Percentiles rank a stretch among this genome's conserved stretches.
phyloP scores from a whole-genome alignment of 2,888 invertebrate species.

The Prosapia bicincta region DNA sequence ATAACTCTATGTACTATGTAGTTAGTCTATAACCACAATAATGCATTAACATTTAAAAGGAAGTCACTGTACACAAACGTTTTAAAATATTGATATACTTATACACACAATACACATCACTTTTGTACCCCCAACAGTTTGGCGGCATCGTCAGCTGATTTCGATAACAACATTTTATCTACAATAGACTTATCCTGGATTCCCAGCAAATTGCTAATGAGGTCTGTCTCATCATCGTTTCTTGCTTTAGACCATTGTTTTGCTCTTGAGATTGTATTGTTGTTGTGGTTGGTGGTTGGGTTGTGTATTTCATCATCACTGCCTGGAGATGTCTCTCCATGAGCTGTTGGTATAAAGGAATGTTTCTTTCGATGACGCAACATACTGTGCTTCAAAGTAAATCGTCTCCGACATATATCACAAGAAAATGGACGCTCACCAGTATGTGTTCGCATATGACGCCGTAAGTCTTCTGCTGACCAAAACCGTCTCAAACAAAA shows the following conservation, averaged over 20 bases:
- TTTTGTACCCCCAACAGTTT: conserved; percentile 81
- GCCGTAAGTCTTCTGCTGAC: conserved; percentile 89
- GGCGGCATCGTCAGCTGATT: conserved; percentile 77
- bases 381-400: conserved; percentile 94
- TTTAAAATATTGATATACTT: too few relatives aligned
- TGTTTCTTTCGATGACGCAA: conserved; percentile 90
- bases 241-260: conserved; percentile 41
- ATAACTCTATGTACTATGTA: too few relatives aligned
- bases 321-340: conserved; percentile 49
- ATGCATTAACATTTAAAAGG: too few relatives aligned
- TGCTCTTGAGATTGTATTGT: conserved; percentile 4
- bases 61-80: too few relatives aligned
- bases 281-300: conserved; percentile 18
- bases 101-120: conserved; percentile 5
- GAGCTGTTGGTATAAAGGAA: conserved; percentile 45
- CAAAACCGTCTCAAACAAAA: conserved; percentile 92
- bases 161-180: conserved; percentile 74
- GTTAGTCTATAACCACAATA: too few relatives aligned
- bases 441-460: conserved; percentile 93
- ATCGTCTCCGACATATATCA: conserved; percentile 81
- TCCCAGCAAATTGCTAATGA: conserved; percentile 86
- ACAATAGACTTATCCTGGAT: conserved; percentile 82
- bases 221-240: conserved; percentile 55
- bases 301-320: conserved; percentile 45
- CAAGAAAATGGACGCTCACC: conserved; percentile 91